A percentile compares a stretch with the other conserved stretches of the same genome.
Evolutionary conservation across 2,888 invertebrate genomes (phyloP).

Genomic region (Leptinotarsa tumamoca): DNA sequence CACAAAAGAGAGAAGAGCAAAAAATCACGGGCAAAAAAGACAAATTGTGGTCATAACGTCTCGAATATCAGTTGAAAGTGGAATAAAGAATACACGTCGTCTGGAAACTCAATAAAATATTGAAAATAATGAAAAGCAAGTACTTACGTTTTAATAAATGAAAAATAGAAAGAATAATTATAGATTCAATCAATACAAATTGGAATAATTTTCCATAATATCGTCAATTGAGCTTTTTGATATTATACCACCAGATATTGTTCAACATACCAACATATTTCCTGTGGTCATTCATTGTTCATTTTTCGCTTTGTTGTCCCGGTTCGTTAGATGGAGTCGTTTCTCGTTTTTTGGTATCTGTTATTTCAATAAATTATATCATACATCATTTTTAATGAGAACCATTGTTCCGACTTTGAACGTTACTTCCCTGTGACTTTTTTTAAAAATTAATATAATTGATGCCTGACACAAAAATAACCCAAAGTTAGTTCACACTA

Average conservation of each 20-base stretch:
- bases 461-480: constrained; percentile 43
- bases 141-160: too few species aligned
- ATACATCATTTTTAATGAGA: constrained; percentile 14
- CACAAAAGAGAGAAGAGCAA: too few species aligned
- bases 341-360: neutral
- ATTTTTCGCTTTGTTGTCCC: constrained; percentile 1
- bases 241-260: neutral
- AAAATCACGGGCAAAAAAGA: too few species aligned
- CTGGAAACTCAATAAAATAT: too few species aligned
- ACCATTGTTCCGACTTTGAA: neutral
- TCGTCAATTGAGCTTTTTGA: neutral
- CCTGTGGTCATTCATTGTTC: constrained; percentile 13
- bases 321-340: neutral
- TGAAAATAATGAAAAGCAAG: too few species aligned
- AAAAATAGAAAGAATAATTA: too few species aligned
- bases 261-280: neutral
- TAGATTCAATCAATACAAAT: too few species aligned
- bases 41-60: too few species aligned
- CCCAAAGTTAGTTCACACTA: constrained; percentile 53
- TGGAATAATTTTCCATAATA: neutral
- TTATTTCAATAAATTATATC: constrained; percentile 10
- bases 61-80: too few species aligned
- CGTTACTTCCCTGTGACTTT: constrained; percentile 44
- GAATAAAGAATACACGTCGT: too few species aligned
- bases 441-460: constrained; percentile 41